Evolutionary conservation across 2,888 invertebrate genomes (phyloP).

Genomic region (Callyntrura guangdongensis): DNA sequence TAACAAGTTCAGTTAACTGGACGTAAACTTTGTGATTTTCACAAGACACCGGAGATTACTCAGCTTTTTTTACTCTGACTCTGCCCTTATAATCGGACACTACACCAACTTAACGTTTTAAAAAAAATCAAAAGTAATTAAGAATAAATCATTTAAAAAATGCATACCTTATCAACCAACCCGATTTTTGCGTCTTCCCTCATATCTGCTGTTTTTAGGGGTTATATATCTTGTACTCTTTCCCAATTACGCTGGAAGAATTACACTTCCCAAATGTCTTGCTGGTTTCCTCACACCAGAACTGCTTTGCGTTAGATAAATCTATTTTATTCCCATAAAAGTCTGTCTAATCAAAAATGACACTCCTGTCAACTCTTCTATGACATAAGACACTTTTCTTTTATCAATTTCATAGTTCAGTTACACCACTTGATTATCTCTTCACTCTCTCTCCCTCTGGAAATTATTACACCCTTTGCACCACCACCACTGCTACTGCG

Average conservation of each 20-base stretch:
- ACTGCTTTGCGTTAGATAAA: background rate
- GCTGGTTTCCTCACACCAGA: background rate
- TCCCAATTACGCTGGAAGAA: slow-evolving; percentile 22
- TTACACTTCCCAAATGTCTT: too few species aligned
- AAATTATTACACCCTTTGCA: slow-evolving; percentile 63
- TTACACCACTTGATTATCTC: slow-evolving; percentile 36
- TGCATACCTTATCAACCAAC: slow-evolving; percentile 62
- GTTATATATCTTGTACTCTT: slow-evolving; percentile 34
- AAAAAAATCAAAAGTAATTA: slow-evolving; percentile 8
- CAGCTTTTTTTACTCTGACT: background rate
- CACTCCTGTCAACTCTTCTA: slow-evolving; percentile 18
- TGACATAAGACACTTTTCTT: background rate
- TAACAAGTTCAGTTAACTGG: slow-evolving; percentile 40
- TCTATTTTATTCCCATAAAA: background rate
- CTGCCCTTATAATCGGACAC: too few species aligned
- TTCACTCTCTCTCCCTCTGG: background rate
- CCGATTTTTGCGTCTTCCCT: slow-evolving; percentile 11
- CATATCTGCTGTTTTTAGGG: background rate
- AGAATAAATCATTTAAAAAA: slow-evolving; percentile 34
- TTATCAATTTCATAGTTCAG: background rate
- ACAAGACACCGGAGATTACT: background rate
- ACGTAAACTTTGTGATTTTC: slow-evolving; percentile 8
- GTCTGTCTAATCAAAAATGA: background rate
- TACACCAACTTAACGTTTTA: too few species aligned
- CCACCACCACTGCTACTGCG: background rate